Conservation (phyloP, 1,140 invertebrate genomes). For the Thaumatotibia leucotreta region DNA sequence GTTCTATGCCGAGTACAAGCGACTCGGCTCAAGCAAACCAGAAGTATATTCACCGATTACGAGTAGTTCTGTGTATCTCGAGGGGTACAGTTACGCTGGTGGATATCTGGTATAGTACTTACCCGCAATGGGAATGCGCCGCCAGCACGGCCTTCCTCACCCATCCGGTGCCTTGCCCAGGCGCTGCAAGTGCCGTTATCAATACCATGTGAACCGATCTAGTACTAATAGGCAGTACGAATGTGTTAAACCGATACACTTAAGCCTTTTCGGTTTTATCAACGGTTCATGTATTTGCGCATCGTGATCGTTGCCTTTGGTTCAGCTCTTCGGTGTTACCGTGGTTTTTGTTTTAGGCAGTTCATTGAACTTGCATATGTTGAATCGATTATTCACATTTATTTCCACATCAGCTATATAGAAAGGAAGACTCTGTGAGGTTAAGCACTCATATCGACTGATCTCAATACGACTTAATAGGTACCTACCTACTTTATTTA, state of each 20-base stretch:
- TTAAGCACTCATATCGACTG: too few species aligned
- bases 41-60: background rate
- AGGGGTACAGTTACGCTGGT: background rate
- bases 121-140: background rate
- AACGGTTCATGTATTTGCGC: conserved; percentile 51
- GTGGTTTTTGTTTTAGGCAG: conserved; percentile 28
- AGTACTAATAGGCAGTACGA: background rate
- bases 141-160: conserved; percentile 51
- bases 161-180: conserved; percentile 44
- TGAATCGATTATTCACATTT: conserved; percentile 1
- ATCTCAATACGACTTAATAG: too few species aligned
- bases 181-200: conserved; percentile 17
- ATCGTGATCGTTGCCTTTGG: conserved; percentile 46
- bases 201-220: background rate
- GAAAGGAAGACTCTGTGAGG: too few species aligned
- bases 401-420: too few species aligned
- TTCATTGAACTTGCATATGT: conserved; percentile 34
- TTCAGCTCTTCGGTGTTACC: background rate
- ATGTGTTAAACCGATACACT: background rate
- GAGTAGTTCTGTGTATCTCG: background rate
- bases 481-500: too few species aligned
- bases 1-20: too few species aligned
- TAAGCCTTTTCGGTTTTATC: background rate
- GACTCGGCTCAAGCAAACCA: too few species aligned
- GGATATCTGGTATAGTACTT: background rate